Base-by-base conservation (phyloP, 2,888 invertebrate genomes). In the Andrena chrysosceles region DNA sequence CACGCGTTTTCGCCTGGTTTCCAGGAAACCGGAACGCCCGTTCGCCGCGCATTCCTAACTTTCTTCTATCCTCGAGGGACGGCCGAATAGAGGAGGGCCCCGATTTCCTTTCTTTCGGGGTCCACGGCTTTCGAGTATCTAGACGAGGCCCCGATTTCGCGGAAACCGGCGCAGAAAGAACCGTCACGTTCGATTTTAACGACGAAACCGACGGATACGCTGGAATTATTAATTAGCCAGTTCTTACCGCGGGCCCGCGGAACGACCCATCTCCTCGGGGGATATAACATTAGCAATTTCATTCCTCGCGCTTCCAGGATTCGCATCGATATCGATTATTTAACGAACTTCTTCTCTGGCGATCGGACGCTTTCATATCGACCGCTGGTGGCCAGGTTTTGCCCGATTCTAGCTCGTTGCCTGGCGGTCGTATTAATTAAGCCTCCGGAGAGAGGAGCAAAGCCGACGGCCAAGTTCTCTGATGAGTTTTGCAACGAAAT, bases 241-340 rank as follows among this genome's bases (percentile, higher is more conserved):
- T 91, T 91, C 90, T 91, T 91, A 87, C 86, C 56, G 23, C 78
- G 84, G 76, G 54, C 71, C 70, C 77, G 62, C 75, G 56, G 48
- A 76, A 78, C 63, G 76, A 54, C 69, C 66, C 56, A 64, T 73
- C 59, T 59, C 81, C 81, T 74, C 80, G 70, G 69, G 56, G 79
- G 87, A 85, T 89, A 91, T 92, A 92, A 92, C 93, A 93, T 93
- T 93, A 92, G 91, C 92, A 93, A 93, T 92, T 92, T 93, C 89
- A 91, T 90, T 89, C 88, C 86, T 64, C 71, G 81, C 86, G 87
- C 87, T 92, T 92, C 91, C 89, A 88, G 89, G 92, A 92, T 90
- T 87, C 90, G 87, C 86, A 87, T 84, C 90, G 89, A 91, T 91
- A 91, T 91, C 91, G 91, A 90, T 91, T 90, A 87, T 89, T 89